A percentile compares a stretch with the other conserved stretches of the same genome.
phyloP scores from a whole-genome alignment of 2,797 vertebrate species.

The Betta splendens region DNA sequence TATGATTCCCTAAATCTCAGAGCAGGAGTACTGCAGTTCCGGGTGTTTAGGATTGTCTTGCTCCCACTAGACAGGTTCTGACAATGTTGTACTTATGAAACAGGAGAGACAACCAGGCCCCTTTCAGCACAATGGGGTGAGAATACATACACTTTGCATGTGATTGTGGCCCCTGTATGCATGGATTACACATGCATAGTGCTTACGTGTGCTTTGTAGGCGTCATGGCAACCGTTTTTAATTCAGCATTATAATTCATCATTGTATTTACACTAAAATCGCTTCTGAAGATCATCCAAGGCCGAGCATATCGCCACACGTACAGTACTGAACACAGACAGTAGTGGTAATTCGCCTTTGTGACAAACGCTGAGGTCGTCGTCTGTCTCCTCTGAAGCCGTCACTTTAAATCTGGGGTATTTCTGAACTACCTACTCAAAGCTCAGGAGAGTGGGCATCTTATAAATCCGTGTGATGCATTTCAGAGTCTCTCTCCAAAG shows the following conservation, averaged over 20 bases:
- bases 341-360: conserved; percentile 12
- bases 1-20: conserved; percentile 56
- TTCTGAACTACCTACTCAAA: conserved; percentile 24
- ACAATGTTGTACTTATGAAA: conserved; percentile 31
- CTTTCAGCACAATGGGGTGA: conserved; percentile 6
- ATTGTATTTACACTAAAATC: not conserved
- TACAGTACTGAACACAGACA: not conserved
- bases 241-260: not conserved
- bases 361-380: conserved; percentile 33
- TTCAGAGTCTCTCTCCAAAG: conserved; percentile 36
- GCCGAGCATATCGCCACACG: conserved; percentile 9
- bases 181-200: not conserved
- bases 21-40: conserved; percentile 33
- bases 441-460: conserved; percentile 17
- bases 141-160: not conserved
- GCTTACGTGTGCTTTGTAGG: not conserved
- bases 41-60: conserved; percentile 30
- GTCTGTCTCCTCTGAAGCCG: conserved; percentile 46
- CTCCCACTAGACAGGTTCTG: conserved; percentile 27
- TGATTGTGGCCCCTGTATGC: not conserved
- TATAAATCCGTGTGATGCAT: conserved; percentile 16
- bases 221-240: conserved; percentile 1
- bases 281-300: conserved; percentile 38
- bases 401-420: conserved; percentile 34
- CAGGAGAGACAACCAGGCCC: conserved; percentile 14